Evolutionary conservation across 1,140 invertebrate genomes (phyloP), one percentile per base, ranked within the genome.

Genomic region (Chironomus tepperi): DNA sequence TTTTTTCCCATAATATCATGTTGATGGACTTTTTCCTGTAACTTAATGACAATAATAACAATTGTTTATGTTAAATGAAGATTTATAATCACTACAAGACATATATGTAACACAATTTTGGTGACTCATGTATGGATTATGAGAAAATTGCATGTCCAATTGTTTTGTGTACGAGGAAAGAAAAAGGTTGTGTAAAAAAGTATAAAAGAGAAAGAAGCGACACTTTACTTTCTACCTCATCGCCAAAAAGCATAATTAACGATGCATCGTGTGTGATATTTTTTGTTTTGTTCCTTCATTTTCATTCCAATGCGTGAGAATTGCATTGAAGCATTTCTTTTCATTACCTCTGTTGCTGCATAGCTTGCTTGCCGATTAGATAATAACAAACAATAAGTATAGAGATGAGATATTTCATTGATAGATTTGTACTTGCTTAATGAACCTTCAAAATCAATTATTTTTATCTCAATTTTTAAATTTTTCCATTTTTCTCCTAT

Each of bases 151-250:
- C 47, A 57, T 57, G 47, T 57, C 47, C 47, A 57, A n/a, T 57
- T 57, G 47, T 57, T 34, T 34, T 57, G 12, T n/a, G n/a, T 57
- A 34, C n/a, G 47, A 57, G 47, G 47, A 57, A 57, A 3, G 5
- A 57, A 57, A 8, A 15, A 57, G 5, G n/a, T 57, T 57, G 12
- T 57, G 47, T 57, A 57, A 57, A 57, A 57, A 47, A 34, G 5
- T 34, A 34, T 34, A 34, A 34, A 5, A 57, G 12, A 57, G n/a
- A 57, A 15, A 57, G 12, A 57, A 12, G 47, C 47, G 47, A 57
- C 47, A 57, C 47, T 57, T 57, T 57, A 57, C n/a, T 57, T 57
- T 57, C 24, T 57, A n/a, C 43, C 15, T 47, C 43, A 57, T 57
- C n/a, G n/a, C 47, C 5, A 5, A 12, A 57, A 57, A 57, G 10